Evolutionary conservation across 2,797 vertebrate genomes (phyloP).

Genomic region (Acipenser oxyrinchus): DNA sequence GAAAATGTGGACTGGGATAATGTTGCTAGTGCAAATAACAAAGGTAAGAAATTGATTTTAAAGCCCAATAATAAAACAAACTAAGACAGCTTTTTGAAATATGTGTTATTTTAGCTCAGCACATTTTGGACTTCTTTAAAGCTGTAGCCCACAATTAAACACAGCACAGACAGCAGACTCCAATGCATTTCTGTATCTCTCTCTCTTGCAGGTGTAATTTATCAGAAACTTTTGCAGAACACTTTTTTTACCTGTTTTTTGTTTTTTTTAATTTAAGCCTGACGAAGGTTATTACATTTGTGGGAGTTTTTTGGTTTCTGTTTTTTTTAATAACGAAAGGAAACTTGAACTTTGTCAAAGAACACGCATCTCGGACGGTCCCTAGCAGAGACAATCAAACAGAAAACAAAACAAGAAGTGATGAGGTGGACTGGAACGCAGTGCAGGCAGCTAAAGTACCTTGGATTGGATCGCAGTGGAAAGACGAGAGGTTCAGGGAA

Average conservation of each 20-base stretch:
- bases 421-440: background rate
- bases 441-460: no score
- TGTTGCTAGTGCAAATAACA: no score
- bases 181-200: conserved; percentile 18
- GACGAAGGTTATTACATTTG: conserved; percentile 51
- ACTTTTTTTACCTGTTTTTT: conserved; percentile 22
- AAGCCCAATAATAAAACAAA: no score
- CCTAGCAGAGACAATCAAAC: conserved; percentile 78
- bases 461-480: no score
- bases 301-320: conserved; percentile 42
- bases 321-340: conserved; percentile 22
- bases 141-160: conserved; percentile 29
- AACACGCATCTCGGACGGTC: conserved; percentile 23
- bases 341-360: conserved; percentile 49
- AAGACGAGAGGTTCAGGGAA: no score
- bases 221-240: conserved; percentile 20
- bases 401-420: background rate
- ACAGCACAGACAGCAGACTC: conserved; percentile 13
- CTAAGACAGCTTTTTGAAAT: no score
- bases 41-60: no score
- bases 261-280: conserved; percentile 31
- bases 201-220: conserved; percentile 25
- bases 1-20: no score
- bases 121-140: conserved; percentile 16
- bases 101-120: no score